Evolutionary conservation across 2,888 invertebrate genomes (phyloP), one percentile per base, ranked within the genome.

Genomic region (Anorthoa munda): DNA sequence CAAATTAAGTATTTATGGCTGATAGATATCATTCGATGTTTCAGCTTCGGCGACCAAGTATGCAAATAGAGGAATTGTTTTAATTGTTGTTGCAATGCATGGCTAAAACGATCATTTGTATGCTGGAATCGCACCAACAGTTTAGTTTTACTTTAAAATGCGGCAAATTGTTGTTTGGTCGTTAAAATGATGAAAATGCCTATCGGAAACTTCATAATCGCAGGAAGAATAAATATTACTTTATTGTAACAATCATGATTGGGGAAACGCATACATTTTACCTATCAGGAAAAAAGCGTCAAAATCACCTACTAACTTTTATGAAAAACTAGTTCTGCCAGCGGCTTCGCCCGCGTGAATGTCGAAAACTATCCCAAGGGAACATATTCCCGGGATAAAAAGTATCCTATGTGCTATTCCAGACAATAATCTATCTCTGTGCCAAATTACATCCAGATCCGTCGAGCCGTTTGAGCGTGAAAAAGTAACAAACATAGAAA

Each of bases 21-120:
- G 66, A 46, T 46, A 78, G n/a, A 12, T 81, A 73, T 75, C 75
- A 83, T 84, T 83, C 82, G 50, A 74, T 64, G 72, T 87, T 82
- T 88, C 75, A 86, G 90, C 89, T 83, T 75, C 82, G 79, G 63
- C 77, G 81, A 75, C 59, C 87, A 89, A 80, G 87, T 86, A 91
- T 92, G 89, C 86, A 90, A 89, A 91, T 76, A 86, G 81, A 80
- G 77, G 86, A 87, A 66, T 61, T 51, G 26, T 45, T 61, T 65
- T 45, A 61, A 48, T 53, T 15, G 1, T 39, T 39, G 7, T 39
- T 39, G 12, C 13, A 26, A n/a, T 50, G 59, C n/a, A 4, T 51
- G 23, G 4, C 17, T 9, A 60, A 39, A 15, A n/a, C n/a, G 26
- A 18, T 60, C 13, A 31, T 17, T 21, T 61, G 21, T 12, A 17